Conservation (phyloP, 2,888 invertebrate species). For the Calephelis perditalis region DNA sequence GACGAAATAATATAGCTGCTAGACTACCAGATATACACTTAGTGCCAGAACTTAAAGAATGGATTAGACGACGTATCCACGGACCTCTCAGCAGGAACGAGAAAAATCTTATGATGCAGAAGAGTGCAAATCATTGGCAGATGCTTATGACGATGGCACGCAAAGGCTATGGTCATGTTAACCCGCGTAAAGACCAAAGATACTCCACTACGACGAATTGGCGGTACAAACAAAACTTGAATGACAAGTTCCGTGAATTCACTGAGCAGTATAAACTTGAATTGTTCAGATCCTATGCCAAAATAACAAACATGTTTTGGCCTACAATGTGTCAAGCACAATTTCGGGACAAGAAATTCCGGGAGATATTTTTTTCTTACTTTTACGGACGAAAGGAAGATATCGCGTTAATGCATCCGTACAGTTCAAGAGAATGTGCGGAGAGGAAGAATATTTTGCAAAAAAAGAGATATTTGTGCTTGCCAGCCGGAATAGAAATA, state of each 20-base stretch:
- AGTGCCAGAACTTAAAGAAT: conserved; percentile 58
- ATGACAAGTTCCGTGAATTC: conserved; percentile 46
- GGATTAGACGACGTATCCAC: conserved; percentile 60
- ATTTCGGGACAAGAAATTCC: conserved; percentile 61
- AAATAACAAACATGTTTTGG: conserved; percentile 56
- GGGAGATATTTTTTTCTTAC: conserved; percentile 65
- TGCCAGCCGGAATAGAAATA: conserved; percentile 42
- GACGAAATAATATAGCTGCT: conserved; percentile 52
- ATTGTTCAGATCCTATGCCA: conserved; percentile 48
- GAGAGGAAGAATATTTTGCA: conserved; percentile 39
- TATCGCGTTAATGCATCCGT: conserved; percentile 53
- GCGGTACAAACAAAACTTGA: conserved; percentile 48
- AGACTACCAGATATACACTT: conserved; percentile 57
- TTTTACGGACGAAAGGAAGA: conserved; percentile 46
- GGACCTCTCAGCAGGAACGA: conserved; percentile 42
- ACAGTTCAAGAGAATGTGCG: conserved; percentile 39
- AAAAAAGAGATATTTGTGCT: conserved; percentile 46
- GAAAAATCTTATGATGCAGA: conserved; percentile 38
- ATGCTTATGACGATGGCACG: conserved; percentile 40
- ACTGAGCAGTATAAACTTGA: conserved; percentile 43
- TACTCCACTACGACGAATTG: conserved; percentile 45
- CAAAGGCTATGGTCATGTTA: conserved; percentile 45
- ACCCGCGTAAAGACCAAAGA: conserved; percentile 37
- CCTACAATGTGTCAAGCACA: conserved; percentile 59
- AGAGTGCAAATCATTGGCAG: conserved; percentile 48